Percentiles rank a stretch among this genome's conserved stretches.
These are phyloP conservation scores for Panulirus ornatus DNA, from an alignment of 1,140 invertebrate genomes.

Conservation along the genomic window DNA sequence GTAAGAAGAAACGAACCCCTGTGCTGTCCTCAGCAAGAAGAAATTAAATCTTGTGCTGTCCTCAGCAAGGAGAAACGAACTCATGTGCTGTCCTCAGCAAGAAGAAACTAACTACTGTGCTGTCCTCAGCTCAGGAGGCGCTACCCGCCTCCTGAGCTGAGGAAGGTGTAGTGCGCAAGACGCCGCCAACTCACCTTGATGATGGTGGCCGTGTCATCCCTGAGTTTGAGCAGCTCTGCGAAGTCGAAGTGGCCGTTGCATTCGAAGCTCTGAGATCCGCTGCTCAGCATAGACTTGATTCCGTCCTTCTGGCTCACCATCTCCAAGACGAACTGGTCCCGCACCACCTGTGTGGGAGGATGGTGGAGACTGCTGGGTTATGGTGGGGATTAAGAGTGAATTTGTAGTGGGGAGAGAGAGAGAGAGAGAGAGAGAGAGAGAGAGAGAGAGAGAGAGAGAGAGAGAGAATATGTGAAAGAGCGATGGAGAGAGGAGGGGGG, in stretches of 20 bases:
- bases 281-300: constrained; percentile 59
- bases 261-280: constrained; percentile 68
- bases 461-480: too few relatives aligned
- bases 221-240: constrained; percentile 45
- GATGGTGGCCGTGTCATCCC: constrained; percentile 66
- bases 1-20: too few relatives aligned
- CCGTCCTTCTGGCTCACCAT: constrained; percentile 65
- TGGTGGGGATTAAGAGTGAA: neutral
- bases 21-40: too few relatives aligned
- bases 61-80: too few relatives aligned
- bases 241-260: constrained; percentile 70
- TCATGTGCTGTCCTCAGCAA: too few relatives aligned
- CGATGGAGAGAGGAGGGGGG: neutral
- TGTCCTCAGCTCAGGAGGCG: too few relatives aligned
- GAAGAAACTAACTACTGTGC: too few relatives aligned
- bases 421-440: neutral
- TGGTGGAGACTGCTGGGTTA: neutral
- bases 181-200: constrained; percentile 68
- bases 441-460: neutral
- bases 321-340: constrained; percentile 68
- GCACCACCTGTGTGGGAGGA: constrained; percentile 45
- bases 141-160: too few relatives aligned
- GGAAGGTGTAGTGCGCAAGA: too few relatives aligned
- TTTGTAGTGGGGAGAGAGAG: neutral
- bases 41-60: too few relatives aligned